These are phyloP conservation scores for Lycorma delicatula DNA, from an alignment of 1,140 invertebrate genomes.

Conservation along the genomic window DNA sequence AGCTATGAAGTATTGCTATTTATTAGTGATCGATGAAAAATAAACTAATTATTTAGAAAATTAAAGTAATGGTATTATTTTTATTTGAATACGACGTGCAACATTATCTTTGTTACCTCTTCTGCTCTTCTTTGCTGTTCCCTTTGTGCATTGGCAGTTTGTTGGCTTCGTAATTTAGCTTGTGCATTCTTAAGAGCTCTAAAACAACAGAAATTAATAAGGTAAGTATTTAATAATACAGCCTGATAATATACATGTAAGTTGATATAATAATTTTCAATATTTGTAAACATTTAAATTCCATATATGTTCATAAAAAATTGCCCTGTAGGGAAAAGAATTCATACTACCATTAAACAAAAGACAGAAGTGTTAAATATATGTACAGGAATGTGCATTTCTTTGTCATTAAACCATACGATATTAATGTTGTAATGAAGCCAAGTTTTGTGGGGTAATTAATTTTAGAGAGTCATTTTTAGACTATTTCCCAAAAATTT, in stretches of 20 bases:
- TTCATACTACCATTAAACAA: too few relatives aligned
- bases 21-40: too few relatives aligned
- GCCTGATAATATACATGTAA: conserved; percentile 9
- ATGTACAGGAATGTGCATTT: too few relatives aligned
- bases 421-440: too few relatives aligned
- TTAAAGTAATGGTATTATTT: conserved; percentile 3
- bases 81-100: background rate
- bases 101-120: conserved; percentile 20
- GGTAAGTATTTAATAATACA: background rate
- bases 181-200: conserved; percentile 44
- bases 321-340: too few relatives aligned
- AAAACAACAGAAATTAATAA: conserved; percentile 25
- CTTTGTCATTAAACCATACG: too few relatives aligned
- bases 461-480: too few relatives aligned
- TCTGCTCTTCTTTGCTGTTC: conserved; percentile 34
- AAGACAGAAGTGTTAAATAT: too few relatives aligned
- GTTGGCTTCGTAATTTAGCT: conserved; percentile 31
- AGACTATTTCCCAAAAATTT: too few relatives aligned
- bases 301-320: background rate
- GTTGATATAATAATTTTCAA: conserved; percentile 6
- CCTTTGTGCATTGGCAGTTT: conserved; percentile 30
- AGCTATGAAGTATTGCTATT: too few relatives aligned
- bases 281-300: background rate
- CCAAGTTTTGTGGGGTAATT: too few relatives aligned
- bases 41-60: too few relatives aligned